A percentile compares a stretch with the other conserved stretches of the same genome.
Conservation (phyloP, 2,113 vertebrate species). For the Ochotona princeps region DNA sequence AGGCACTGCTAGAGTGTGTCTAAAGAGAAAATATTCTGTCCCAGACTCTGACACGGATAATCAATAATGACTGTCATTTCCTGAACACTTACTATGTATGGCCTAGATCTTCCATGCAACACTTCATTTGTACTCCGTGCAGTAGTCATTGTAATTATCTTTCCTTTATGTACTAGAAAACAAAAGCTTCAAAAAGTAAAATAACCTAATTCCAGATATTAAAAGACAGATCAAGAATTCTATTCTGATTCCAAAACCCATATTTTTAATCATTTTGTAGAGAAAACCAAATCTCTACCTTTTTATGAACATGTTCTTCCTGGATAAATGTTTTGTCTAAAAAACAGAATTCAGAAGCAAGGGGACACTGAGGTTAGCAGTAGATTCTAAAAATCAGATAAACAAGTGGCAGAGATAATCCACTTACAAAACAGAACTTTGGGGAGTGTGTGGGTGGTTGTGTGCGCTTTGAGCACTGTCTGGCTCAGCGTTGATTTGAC, state of each 20-base stretch:
- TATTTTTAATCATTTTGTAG: background rate
- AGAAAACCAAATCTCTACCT: slow-evolving; percentile 48
- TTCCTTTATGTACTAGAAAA: background rate
- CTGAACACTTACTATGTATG: background rate
- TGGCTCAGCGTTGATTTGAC: slow-evolving; percentile 7
- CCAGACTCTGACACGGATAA: background rate
- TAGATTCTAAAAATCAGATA: slow-evolving; percentile 61
- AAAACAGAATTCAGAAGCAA: slow-evolving; percentile 44
- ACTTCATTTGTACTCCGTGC: slow-evolving; percentile 6
- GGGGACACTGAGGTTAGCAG: slow-evolving; percentile 18
- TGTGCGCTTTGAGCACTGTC: background rate
- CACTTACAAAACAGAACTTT: slow-evolving; percentile 27
- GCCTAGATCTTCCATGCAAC: background rate
- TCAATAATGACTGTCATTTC: slow-evolving; percentile 8
- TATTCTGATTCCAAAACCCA: background rate
- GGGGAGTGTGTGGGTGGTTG: background rate
- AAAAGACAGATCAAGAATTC: slow-evolving; percentile 3
- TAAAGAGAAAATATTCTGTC: slow-evolving; percentile 47
- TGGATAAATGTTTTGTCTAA: slow-evolving; percentile 33
- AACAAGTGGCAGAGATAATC: slow-evolving; percentile 59
- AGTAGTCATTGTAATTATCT: slow-evolving; percentile 1
- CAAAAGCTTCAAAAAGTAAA: background rate
- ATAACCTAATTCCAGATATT: slow-evolving; percentile 13
- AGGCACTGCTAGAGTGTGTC: slow-evolving; percentile 31
- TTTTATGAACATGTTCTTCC: slow-evolving; percentile 21